Conservation (phyloP, 2,888 invertebrate species). For the Sphaerophoria rueppellii region DNA sequence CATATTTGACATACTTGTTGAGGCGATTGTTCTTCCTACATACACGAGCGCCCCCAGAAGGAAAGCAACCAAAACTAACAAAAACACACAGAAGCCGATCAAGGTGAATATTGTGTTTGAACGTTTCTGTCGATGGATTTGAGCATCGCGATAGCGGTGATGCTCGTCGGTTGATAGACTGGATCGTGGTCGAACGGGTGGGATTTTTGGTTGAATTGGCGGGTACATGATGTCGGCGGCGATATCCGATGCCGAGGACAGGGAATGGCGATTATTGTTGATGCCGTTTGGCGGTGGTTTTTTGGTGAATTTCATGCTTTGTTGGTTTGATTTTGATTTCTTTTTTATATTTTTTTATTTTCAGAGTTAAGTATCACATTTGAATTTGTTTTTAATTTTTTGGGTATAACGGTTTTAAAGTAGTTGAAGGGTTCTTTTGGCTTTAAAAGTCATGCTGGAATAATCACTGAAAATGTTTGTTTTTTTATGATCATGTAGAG, state of each 20-base stretch:
- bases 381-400: conserved; percentile 8
- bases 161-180: conserved; percentile 81
- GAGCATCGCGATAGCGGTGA: conserved; percentile 78
- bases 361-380: conserved; percentile 48
- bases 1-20: conserved; percentile 60
- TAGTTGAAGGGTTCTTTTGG: neutral
- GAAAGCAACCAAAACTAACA: conserved; percentile 79
- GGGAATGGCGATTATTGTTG: conserved; percentile 59
- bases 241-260: conserved; percentile 60
- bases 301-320: conserved; percentile 64
- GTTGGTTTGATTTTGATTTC: too few relatives aligned
- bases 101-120: conserved; percentile 79
- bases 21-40: conserved; percentile 77
- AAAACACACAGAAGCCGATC: conserved; percentile 80
- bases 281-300: conserved; percentile 55
- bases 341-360: neutral
- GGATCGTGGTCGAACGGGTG: conserved; percentile 80
- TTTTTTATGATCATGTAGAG: too few relatives aligned
- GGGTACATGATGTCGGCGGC: conserved; percentile 78
- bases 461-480: too few relatives aligned
- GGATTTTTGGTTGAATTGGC: conserved; percentile 76
- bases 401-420: neutral
- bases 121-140: conserved; percentile 73
- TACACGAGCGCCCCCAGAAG: conserved; percentile 80
- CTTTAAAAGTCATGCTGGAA: neutral